Evolutionary conservation across 2,113 vertebrate genomes (phyloP).

Genomic region (Heterochromis multidens): DNA sequence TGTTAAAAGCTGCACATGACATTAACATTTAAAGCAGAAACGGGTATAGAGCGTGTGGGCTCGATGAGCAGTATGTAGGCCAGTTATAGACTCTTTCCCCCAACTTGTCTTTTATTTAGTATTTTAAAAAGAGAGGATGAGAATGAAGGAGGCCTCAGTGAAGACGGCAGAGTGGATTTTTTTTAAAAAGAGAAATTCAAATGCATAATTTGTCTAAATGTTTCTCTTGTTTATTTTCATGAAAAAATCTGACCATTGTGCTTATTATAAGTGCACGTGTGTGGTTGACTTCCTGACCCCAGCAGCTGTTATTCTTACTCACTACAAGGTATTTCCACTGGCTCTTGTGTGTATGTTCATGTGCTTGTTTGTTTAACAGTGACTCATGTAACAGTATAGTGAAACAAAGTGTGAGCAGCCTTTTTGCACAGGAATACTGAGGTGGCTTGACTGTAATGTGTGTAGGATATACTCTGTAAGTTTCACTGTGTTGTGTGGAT

Average conservation of each 20-base stretch:
- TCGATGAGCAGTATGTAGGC: slow-evolving; percentile 22
- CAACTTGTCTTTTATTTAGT: slow-evolving; percentile 23
- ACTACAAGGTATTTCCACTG: slow-evolving; percentile 21
- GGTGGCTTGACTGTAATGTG: background rate
- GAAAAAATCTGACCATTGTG: background rate
- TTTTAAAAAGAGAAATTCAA: background rate
- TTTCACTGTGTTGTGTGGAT: slow-evolving; percentile 10
- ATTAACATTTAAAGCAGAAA: slow-evolving; percentile 23
- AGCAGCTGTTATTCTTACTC: background rate
- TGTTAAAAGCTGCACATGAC: background rate
- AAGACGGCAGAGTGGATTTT: background rate
- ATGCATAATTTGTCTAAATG: background rate
- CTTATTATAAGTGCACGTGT: background rate
- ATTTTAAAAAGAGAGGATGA: background rate
- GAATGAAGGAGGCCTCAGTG: background rate
- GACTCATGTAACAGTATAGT: slow-evolving; percentile 4
- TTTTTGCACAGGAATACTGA: background rate
- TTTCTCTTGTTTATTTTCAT: background rate
- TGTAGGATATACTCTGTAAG: slow-evolving; percentile 16
- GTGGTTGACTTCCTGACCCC: background rate
- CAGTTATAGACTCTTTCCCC: slow-evolving; percentile 24
- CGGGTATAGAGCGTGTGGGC: background rate
- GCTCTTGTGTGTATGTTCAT: slow-evolving; percentile 13
- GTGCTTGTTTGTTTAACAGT: slow-evolving; percentile 29
- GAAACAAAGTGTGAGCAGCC: slow-evolving; percentile 1